Evolutionary conservation across 2,797 vertebrate species (phyloP), one percentile per base, ranked within the genome.

Genomic region (Todus mexicanus): DNA sequence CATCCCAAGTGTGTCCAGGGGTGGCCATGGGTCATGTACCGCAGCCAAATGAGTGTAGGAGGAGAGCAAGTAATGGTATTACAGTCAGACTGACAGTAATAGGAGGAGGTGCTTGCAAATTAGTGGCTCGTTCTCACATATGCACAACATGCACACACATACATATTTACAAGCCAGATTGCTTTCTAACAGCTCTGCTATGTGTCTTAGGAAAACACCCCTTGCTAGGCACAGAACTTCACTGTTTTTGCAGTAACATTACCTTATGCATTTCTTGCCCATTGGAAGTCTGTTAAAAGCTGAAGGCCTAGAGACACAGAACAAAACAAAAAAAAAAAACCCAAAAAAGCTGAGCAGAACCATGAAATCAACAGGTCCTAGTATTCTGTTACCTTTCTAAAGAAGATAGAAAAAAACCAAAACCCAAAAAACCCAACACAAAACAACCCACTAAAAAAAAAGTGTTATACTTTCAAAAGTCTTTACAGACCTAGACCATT

Each of bases 31-130:
- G 89, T 95, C 92, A 66, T 8, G 11, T 56, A 66, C n/a, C 3
- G 4, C 51, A 74, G 93, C 42, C 93, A 94, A 89, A 48, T 6
- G 57, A 85, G 71, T 22, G 82, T 50, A 84, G 93, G 84, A 95
- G 91, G 92, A 89, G 87, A 81, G 89, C 9, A 1, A 94, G 86
- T 20, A 65, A 78, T 53, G 93, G 80, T 86, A 61, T 61, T 81
- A 40, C 0, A 5, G 35, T 94, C 75, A 75, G 54, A 68, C 71
- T 1, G 19, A 86, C 88, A 92, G 94, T 70, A 92, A 15, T 16
- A 63, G 59, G 13, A 73, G 45, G 75, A 61, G 22, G 25, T 7
- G 90, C 38, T 63, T 90, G 86, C 82, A 81, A 85, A 74, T 83
- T 25, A 63, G 51, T 17, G 77, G 45, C 51, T 87, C 21, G 0